A percentile compares a stretch with the other conserved stretches of the same genome.
Evolutionary conservation across 2,888 invertebrate species (phyloP).

Genomic region (Lasioglossum vierecki): DNA sequence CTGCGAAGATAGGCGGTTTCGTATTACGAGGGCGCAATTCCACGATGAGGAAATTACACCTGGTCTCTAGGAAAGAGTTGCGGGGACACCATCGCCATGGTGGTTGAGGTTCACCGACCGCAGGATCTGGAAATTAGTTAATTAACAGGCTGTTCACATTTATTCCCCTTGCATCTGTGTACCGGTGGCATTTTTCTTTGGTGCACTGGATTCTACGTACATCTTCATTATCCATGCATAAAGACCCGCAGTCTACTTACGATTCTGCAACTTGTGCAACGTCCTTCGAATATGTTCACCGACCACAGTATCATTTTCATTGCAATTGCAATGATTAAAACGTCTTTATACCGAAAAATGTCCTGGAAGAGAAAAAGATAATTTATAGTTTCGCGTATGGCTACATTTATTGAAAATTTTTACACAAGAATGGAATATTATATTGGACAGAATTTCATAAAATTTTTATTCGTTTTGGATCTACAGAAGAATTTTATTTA

Average conservation of each 20-base stretch:
- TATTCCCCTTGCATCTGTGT: neutral
- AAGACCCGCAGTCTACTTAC: neutral
- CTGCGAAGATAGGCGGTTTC: slow-evolving; percentile 27
- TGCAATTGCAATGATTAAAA: too few relatives aligned
- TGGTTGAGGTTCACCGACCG: neutral
- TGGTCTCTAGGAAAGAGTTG: neutral
- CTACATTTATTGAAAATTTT: too few relatives aligned
- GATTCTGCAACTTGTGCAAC: neutral
- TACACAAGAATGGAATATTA: too few relatives aligned
- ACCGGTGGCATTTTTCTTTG: neutral
- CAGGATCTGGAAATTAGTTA: neutral
- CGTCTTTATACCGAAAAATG: too few relatives aligned
- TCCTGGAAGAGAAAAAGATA: too few relatives aligned
- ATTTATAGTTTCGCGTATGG: too few relatives aligned
- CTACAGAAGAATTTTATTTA: too few relatives aligned
- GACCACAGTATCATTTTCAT: too few relatives aligned
- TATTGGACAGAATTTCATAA: too few relatives aligned
- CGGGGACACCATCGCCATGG: neutral
- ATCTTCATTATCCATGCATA: neutral
- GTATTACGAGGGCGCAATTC: slow-evolving; percentile 18
- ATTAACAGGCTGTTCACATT: neutral
- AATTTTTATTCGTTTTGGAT: too few relatives aligned
- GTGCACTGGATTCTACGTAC: neutral
- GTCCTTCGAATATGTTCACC: neutral
- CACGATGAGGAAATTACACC: slow-evolving; percentile 28